Evolutionary conservation across 2,888 invertebrate species (phyloP), one percentile per base, ranked within the genome.

Genomic region (Anoplius nigerrimus): DNA sequence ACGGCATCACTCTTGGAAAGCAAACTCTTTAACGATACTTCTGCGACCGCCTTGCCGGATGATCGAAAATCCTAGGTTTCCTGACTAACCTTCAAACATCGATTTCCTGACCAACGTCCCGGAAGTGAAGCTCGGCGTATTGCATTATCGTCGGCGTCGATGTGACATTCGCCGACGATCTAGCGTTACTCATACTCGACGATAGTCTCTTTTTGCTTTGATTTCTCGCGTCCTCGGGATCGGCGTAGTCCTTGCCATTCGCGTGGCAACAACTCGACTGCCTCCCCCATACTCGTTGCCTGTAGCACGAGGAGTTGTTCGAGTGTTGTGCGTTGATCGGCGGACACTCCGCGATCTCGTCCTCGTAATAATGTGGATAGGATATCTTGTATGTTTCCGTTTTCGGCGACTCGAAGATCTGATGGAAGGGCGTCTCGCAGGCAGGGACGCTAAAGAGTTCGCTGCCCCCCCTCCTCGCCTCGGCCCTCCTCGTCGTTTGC

Each of bases 101-200:
- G 84, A 93, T 92, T 86, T 93, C 92, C 87, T 92, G 92, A 78
- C 92, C 92, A 76, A 93, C 91, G 86, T 93, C 93, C 86, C 92
- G 92, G 89, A 93, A 93, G 87, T 92, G 92, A 81, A 93, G 89
- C 82, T 93, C 92, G 65, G 92, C 91, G 86, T 93, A 93, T 87
- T 93, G 92, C 84, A 92, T 91, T 88, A 83, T 78, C 75, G 84
- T 78, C 64, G 85, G 85, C 16, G 48, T 48, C 72, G 82, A 24
- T 13, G 34, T 34, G 11, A 6, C 34, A 6, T 6, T 81, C 65
- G 84, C 82, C 64, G 83, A 72, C 53, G 79, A 78, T 15, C 82
- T 78, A 48, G 70, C 69, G 56, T 82, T 82, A 63, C 68, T 71
- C 21, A 78, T 51, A 45, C 58, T 76, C 61, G 77, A 70, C 27